A percentile compares a stretch with the other conserved stretches of the same genome.
Conservation (phyloP, 2,888 invertebrate genomes). For the Salpingus planirostris region DNA sequence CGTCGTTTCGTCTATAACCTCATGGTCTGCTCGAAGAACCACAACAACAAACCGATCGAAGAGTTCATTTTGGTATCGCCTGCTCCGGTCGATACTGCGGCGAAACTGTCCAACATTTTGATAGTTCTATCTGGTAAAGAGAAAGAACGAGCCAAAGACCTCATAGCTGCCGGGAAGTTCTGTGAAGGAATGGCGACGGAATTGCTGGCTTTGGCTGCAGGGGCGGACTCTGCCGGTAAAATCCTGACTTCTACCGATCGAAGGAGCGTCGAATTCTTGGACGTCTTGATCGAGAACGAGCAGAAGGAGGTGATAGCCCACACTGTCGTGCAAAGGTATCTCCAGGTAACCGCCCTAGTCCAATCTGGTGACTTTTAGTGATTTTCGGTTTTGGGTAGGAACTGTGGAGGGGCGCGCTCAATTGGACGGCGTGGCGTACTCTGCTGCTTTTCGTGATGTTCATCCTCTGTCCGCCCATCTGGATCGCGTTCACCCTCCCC, state of each 20-base stretch:
- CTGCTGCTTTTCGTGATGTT: conserved; percentile 88
- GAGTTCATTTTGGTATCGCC: conserved; percentile 98
- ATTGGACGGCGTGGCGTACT: conserved; percentile 94
- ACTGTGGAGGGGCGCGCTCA: conserved; percentile 95
- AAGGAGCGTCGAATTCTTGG: conserved; percentile 88
- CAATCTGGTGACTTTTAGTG: conserved; percentile 15
- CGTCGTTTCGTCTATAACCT: conserved; percentile 95
- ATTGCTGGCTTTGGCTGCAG: conserved; percentile 84
- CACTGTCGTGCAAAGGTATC: conserved; percentile 93
- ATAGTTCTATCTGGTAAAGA: conserved; percentile 86
- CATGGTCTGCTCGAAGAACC: conserved; percentile 95
- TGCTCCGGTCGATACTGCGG: conserved; percentile 98
- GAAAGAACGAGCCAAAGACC: conserved; percentile 95
- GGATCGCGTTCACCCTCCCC: conserved; percentile 92
- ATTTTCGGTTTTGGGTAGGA: conserved; percentile 55
- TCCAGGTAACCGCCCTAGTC: conserved; percentile 67
- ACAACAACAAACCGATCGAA: conserved; percentile 92
- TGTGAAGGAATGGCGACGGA: conserved; percentile 98
- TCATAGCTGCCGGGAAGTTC: conserved; percentile 90
- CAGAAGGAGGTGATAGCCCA: conserved; percentile 97
- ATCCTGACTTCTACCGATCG: conserved; percentile 92
- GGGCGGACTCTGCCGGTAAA: conserved; percentile 88
- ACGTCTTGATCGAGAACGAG: conserved; percentile 96
- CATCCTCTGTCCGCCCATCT: conserved; percentile 90
- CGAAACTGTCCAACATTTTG: conserved; percentile 90